Base-by-base conservation (phyloP, 2,113 vertebrate genomes). In the Anseranas semipalmata region DNA sequence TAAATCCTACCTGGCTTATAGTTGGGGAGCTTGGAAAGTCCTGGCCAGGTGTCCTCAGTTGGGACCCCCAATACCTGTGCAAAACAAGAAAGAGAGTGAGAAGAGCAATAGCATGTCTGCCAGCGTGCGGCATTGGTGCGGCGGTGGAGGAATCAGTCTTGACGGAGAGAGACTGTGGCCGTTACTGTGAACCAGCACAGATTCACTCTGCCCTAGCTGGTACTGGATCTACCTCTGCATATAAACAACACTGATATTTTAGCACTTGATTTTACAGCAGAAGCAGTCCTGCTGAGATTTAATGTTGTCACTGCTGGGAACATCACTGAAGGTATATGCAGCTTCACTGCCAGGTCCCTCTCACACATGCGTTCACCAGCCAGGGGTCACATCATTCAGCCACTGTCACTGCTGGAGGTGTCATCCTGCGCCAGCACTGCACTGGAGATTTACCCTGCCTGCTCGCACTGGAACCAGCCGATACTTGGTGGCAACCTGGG, bases 31-130 rank as follows among this genome's bases (percentile, higher is more conserved):
- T 98, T 98, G 74, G 98, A 98, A 96, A 99, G 96, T 96, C 98
- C 99, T 79, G 98, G 98, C 99, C 99, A 99, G 28, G 73, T 98
- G 43, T 98, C 98, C 85, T 99, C 99, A 22, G 97, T 98, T 72
- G 99, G 98, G 28, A 98, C 90, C 6, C 98, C 98, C 84, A 99
- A 72, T 9, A 99, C 98, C 99, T 99, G 93, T 11, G 90, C 25
- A 93, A 93, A 97, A 89, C 15, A 92, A 95, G 48, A 94, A 80
- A 56, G 72, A 97, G 78, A 87, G 27, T 87, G 91, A 94, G 25
- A 93, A 75, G 30, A 86, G 58, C 67, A 83, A 12, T 66, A 55
- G 80, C 28, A 10, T 91, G 17, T 75, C 41, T 79, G 56, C 33
- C 17, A 32, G 22, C 77, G 41, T 19, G 66, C 52, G 52, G 79